Percentiles rank a stretch among this genome's conserved stretches.
These are phyloP conservation scores for Anastrepha obliqua DNA, from an alignment of 1,140 invertebrate species.

Conservation along the genomic window DNA sequence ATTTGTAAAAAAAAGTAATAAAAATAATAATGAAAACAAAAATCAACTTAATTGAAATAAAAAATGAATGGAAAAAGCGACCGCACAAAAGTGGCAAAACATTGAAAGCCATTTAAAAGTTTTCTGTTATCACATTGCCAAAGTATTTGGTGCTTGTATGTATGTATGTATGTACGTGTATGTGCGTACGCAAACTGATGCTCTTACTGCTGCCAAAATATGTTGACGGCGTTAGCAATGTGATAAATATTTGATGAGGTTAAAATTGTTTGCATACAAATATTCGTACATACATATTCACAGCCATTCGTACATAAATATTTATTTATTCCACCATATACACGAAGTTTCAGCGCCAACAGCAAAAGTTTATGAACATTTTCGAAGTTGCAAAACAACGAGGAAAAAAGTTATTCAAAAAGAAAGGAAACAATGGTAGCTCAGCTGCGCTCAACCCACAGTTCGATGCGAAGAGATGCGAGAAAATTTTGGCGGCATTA, in stretches of 20 bases:
- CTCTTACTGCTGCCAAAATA: not conserved
- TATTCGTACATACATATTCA: not conserved
- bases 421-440: not conserved
- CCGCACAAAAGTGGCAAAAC: constrained; percentile 8
- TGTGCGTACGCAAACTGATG: not conserved
- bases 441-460: not conserved
- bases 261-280: constrained; percentile 33
- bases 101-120: constrained; percentile 42
- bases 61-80: not conserved
- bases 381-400: not conserved
- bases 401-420: not conserved
- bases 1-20: too few species aligned
- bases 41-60: not conserved
- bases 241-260: constrained; percentile 52
- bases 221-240: constrained; percentile 28
- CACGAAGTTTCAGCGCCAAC: not conserved
- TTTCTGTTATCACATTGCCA: not conserved
- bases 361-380: constrained; percentile 15
- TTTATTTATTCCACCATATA: not conserved
- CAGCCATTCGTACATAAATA: not conserved
- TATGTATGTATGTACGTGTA: not conserved
- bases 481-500: too few species aligned
- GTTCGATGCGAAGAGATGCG: not conserved
- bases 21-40: not conserved
- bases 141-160: not conserved